Evolutionary conservation across 2,113 vertebrate species (phyloP), one percentile per base, ranked within the genome.

Genomic region (Rostratula benghalensis): DNA sequence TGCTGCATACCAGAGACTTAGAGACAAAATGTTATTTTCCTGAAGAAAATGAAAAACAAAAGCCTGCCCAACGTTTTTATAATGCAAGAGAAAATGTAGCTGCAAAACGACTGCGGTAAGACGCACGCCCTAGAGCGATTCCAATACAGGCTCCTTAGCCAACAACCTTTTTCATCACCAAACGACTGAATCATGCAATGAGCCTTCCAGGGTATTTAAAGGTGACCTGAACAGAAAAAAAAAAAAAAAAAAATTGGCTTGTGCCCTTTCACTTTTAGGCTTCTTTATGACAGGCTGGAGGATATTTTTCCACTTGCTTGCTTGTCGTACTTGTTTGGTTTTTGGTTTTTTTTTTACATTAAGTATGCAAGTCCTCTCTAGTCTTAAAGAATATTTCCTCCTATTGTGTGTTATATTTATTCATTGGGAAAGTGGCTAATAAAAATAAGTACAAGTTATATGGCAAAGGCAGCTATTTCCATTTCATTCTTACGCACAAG

Each of bases 381-480:
- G 80, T 77, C 65, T 77, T 94, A 64, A 92, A 91, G 81, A 79
- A 51, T 95, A 79, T 56, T 95, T 96, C 90, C 76, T 95, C 43
- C 89, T 87, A 69, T 93, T 96, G 60, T 92, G 85, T 53, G 67
- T 83, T 94, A 28, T 64, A 91, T 93, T 90, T 92, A 95, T 96
- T 95, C 57, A 92, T 93, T 92, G 82, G 94, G 92, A 80, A 93
- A 96, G 84, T 31, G 7, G 5, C 78, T 92, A 97, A 96, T 95
- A 96, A 96, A 96, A 97, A 37, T 77, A 95, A 94, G 61, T 63
- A 82, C 39, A 84, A 92, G 74, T 80, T 89, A 87, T 51, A 90
- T 69, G 89, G 90, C 79, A 93, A 83, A 91, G 79, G 73, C 92
- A 89, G 81, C 87, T 87, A 94, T 95, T 95, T 96, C 69, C 88